Evolutionary conservation across 2,888 invertebrate species (phyloP).

Genomic region (Ormyrus pomaceus): DNA sequence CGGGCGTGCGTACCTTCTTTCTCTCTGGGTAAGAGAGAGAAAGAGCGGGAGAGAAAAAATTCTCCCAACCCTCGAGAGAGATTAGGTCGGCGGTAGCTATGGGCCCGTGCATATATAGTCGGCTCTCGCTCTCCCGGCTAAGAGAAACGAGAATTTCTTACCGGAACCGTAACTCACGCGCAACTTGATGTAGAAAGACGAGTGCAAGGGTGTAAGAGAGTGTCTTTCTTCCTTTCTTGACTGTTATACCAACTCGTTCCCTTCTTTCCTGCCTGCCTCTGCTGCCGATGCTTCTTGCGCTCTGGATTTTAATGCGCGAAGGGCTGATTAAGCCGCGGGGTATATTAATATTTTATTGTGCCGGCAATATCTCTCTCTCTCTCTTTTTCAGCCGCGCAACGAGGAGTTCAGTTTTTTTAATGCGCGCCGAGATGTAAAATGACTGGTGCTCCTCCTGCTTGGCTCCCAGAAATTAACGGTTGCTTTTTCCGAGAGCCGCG

Average conservation of each 20-base stretch:
- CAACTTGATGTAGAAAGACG: constrained; percentile 17
- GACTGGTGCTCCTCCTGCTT: too few relatives aligned
- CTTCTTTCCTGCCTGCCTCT: not conserved
- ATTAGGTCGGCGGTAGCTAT: constrained; percentile 32
- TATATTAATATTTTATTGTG: constrained; percentile 21
- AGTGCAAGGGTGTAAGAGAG: not conserved
- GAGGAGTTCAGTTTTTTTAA: not conserved
- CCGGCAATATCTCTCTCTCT: not conserved
- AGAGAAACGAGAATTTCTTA: constrained; percentile 48
- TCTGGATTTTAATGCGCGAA: constrained; percentile 20
- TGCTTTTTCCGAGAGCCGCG: too few relatives aligned
- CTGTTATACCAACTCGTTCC: not conserved
- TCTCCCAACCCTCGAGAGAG: constrained; percentile 46
- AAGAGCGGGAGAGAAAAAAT: not conserved
- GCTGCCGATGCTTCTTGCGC: not conserved
- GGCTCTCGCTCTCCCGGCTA: not conserved
- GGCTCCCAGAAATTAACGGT: too few relatives aligned
- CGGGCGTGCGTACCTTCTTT: not conserved
- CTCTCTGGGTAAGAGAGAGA: not conserved
- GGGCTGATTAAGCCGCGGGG: constrained; percentile 17
- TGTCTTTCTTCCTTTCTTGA: not conserved
- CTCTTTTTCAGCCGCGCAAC: not conserved
- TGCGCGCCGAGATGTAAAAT: too few relatives aligned
- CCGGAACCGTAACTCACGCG: constrained; percentile 39
- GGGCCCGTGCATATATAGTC: constrained; percentile 3